Conservation (phyloP, 2,113 vertebrate species). For the Spilogale gracilis region DNA sequence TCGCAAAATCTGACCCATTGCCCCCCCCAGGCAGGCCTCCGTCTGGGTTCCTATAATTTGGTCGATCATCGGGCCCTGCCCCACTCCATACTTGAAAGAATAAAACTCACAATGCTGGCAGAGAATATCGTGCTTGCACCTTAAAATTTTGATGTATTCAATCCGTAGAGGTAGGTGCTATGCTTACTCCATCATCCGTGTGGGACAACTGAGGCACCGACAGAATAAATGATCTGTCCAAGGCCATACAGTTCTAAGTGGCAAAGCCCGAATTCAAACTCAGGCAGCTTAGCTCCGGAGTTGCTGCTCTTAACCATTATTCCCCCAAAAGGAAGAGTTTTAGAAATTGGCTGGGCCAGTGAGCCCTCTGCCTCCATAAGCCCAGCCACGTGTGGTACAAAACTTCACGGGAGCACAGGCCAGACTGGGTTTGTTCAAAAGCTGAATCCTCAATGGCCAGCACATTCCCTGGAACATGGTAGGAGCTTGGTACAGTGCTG, state of each 20-base stretch:
- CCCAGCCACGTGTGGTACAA: not conserved
- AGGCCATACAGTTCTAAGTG: not conserved
- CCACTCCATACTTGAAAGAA: slow-evolving; percentile 44
- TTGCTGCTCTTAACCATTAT: not conserved
- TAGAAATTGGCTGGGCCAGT: not conserved
- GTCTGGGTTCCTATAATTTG: not conserved
- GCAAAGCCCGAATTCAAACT: slow-evolving; percentile 34
- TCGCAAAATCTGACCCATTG: not conserved
- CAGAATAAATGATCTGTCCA: not conserved
- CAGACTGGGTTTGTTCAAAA: not conserved
- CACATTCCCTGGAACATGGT: not conserved
- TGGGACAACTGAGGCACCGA: slow-evolving; percentile 45
- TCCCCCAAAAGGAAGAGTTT: not conserved
- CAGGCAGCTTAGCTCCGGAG: not conserved
- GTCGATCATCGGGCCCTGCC: not conserved
- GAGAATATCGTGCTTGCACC: slow-evolving; percentile 13
- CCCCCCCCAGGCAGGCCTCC: not conserved
- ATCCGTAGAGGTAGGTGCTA: not conserved
- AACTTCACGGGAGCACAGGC: not conserved
- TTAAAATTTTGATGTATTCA: slow-evolving; percentile 5
- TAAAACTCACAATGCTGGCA: slow-evolving; percentile 25
- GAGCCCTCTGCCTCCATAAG: not conserved
- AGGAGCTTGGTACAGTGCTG: not conserved
- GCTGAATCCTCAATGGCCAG: not conserved
- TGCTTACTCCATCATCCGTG: not conserved